Conservation (phyloP, 2,113 vertebrate genomes). For the Actenoides lindsayi region DNA sequence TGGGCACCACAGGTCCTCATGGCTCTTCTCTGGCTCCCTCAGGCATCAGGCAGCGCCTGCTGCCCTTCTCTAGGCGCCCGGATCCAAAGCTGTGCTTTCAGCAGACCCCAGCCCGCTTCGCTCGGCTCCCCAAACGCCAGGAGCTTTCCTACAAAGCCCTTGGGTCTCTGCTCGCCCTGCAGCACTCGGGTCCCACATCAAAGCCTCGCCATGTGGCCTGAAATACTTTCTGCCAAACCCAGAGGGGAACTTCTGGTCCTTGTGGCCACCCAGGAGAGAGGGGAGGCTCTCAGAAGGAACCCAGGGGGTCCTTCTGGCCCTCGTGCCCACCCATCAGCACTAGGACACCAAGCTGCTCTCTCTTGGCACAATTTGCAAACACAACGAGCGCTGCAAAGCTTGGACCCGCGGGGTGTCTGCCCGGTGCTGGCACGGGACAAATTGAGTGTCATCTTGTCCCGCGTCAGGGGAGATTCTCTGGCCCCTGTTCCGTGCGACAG, state of each 20-base stretch:
- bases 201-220: rapidly evolving
- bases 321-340: rapidly evolving
- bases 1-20: not conserved
- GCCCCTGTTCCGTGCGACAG: not conserved
- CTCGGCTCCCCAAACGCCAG: rapidly evolving
- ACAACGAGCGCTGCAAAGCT: rapidly evolving
- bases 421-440: too few species aligned
- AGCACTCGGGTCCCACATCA: rapidly evolving
- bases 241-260: not conserved
- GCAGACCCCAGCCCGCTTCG: not conserved
- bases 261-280: rapidly evolving
- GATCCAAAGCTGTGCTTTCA: not conserved
- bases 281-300: not conserved
- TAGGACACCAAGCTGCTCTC: not conserved
- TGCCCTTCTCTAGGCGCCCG: rapidly evolving
- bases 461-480: not conserved
- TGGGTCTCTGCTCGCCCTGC: not conserved
- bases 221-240: not conserved
- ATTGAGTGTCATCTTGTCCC: rapidly evolving
- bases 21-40: not conserved
- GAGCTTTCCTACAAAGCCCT: not conserved
- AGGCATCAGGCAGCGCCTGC: not conserved
- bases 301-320: not conserved
- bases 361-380: rapidly evolving
- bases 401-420: rapidly evolving